Evolutionary conservation across 1,140 invertebrate species (phyloP), one percentile per base, ranked within the genome.

Genomic region (Trissolcus basalis): DNA sequence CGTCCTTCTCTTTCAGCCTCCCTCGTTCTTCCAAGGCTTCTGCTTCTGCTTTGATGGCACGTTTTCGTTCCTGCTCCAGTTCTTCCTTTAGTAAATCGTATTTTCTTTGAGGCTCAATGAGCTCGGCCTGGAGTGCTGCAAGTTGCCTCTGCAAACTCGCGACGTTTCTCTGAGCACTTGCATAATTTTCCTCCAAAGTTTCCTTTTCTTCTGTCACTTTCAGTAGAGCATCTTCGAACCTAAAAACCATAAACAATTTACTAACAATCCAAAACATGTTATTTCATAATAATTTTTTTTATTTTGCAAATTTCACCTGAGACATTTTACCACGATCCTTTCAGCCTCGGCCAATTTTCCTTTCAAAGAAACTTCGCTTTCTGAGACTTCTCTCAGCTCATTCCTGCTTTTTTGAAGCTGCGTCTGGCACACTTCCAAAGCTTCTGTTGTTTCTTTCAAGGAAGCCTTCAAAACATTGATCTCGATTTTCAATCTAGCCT

Each of bases 71-170:
- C 11, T 82, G 61, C 11, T 82, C 73, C 49, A 87, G 54, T 53
- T 86, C 83, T n/a, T 85, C 78, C 33, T 83, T 83, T 1, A 86
- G 44, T 19, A 82, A 63, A 49, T 82, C 79, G n/a, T 84, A 82
- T 9, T 80, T 79, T 48, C 83, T 81, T 47, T 86, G 83, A 1
- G 86, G 86, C 35, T 87, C 86, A 16, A 86, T 77, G 0, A 86
- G 64, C 70, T 86, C 86, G 2, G 68, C 76, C 44, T 86, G 77
- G 47, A 85, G 65, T 0, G 53, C 19, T 0, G 60, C 43, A 8
- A 82, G 33, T 41, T 85, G 83, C 13, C 81, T 72, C 35, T 85
- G 82, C 11, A 87, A 70, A 33, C 78, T 81, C 8, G 76, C 78
- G 10, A 81, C 41, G 1, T 48, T 81, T 70, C 81, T 81, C 27